Evolutionary conservation across 2,888 invertebrate genomes (phyloP).

Genomic region (Anthoptus insignis): DNA sequence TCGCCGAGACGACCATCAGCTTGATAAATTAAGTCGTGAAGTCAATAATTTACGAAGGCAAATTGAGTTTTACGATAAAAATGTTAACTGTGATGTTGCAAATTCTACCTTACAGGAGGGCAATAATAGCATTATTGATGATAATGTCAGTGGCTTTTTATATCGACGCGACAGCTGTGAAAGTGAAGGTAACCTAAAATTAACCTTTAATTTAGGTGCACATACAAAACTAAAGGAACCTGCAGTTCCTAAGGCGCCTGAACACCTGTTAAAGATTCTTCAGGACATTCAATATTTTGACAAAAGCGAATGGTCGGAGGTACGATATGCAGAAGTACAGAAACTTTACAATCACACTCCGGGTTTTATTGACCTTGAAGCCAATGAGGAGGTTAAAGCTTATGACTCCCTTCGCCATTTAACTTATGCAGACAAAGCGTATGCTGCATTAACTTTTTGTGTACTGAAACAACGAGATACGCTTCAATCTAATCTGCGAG

Average conservation of each 20-base stretch:
- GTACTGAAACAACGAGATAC: constrained; percentile 46
- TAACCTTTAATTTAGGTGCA: constrained; percentile 1
- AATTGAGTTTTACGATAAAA: background rate
- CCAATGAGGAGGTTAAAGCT: constrained; percentile 44
- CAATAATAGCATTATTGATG: background rate
- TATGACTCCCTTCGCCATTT: constrained; percentile 45
- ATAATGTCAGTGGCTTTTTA: background rate
- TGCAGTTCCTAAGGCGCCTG: constrained; percentile 4
- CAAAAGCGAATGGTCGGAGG: constrained; percentile 32
- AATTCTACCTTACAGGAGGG: background rate
- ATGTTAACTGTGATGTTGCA: background rate
- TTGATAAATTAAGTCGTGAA: background rate
- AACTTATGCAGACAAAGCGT: constrained; percentile 44
- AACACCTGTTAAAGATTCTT: background rate
- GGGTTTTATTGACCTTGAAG: constrained; percentile 37
- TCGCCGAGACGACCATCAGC: background rate
- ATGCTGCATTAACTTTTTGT: constrained; percentile 46
- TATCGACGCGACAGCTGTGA: background rate
- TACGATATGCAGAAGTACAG: constrained; percentile 42
- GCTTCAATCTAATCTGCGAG: constrained; percentile 37
- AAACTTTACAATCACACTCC: constrained; percentile 40
- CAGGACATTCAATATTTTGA: constrained; percentile 24
- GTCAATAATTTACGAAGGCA: background rate
- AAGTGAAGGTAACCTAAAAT: background rate
- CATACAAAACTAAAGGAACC: constrained; percentile 16